A percentile compares a stretch with the other conserved stretches of the same genome.
Conservation (phyloP, 2,888 invertebrate species). For the Stenotaenia linearis region DNA sequence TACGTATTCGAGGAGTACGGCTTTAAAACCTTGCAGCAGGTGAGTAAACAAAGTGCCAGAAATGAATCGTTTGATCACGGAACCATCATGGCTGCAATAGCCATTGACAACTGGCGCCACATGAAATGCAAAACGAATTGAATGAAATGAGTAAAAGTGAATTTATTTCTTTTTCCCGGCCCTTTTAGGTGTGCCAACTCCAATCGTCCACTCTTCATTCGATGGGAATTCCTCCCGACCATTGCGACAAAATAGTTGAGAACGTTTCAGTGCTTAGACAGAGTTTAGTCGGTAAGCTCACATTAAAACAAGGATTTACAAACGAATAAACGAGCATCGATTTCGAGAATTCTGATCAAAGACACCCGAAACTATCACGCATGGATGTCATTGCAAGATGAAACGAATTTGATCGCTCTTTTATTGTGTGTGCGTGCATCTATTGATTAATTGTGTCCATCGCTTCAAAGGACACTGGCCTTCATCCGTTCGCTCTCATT, state of each 20-base stretch:
- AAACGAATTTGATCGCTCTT: too few relatives aligned
- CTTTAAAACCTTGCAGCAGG: slow-evolving; percentile 35
- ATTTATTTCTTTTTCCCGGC: neutral
- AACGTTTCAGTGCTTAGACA: slow-evolving; percentile 35
- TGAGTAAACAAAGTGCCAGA: slow-evolving; percentile 22
- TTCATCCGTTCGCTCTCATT: too few relatives aligned
- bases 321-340: too few relatives aligned
- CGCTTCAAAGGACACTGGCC: neutral
- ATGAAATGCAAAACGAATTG: too few relatives aligned
- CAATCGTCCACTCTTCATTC: slow-evolving; percentile 33
- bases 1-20: slow-evolving; percentile 34
- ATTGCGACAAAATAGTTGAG: slow-evolving; percentile 35
- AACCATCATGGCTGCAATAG: slow-evolving; percentile 29
- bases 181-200: slow-evolving; percentile 33
- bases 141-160: too few relatives aligned
- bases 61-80: neutral
- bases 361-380: too few relatives aligned
- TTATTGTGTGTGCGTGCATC: neutral
- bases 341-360: too few relatives aligned
- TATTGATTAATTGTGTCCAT: neutral
- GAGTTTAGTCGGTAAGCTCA: slow-evolving; percentile 34
- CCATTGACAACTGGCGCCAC: neutral
- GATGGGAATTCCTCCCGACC: slow-evolving; percentile 34
- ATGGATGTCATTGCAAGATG: too few relatives aligned
- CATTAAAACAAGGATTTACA: neutral